phyloP scores from a whole-genome alignment of 2,888 invertebrate species.

The Deilephila porcellus region DNA sequence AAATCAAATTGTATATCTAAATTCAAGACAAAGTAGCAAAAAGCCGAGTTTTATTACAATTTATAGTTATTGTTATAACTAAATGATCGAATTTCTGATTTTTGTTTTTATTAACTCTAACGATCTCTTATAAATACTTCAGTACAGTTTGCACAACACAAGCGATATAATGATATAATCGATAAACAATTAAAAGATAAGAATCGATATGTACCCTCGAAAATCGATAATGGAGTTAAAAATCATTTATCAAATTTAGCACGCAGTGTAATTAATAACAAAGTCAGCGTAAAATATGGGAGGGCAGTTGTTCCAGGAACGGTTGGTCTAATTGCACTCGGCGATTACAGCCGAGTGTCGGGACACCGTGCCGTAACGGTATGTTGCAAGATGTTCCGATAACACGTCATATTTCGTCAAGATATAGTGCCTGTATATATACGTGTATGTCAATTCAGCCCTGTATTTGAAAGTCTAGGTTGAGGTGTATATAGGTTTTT shows the following conservation, averaged over 20 bases:
- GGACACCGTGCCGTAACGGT: background rate
- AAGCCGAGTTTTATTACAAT: too few species aligned
- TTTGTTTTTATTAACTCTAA: too few species aligned
- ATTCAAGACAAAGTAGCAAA: too few species aligned
- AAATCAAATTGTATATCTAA: too few species aligned
- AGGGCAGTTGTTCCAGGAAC: slow-evolving; percentile 10
- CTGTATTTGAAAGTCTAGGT: too few species aligned
- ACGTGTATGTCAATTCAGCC: too few species aligned
- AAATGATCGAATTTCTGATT: too few species aligned
- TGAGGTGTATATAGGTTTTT: too few species aligned
- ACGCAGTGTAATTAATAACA: slow-evolving; percentile 15
- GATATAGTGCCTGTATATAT: background rate
- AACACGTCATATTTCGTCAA: background rate
- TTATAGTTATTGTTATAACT: too few species aligned
- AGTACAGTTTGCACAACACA: too few species aligned
- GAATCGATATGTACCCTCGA: background rate
- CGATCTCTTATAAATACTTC: too few species aligned
- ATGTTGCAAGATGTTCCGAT: background rate
- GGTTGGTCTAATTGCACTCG: slow-evolving; percentile 19
- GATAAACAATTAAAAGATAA: background rate
- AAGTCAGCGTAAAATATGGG: slow-evolving; percentile 11
- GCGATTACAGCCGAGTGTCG: background rate
- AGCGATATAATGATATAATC: too few species aligned
- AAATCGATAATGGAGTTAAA: slow-evolving; percentile 7
- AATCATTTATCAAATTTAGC: slow-evolving; percentile 8